A percentile compares a stretch with the other conserved stretches of the same genome.
phyloP scores from a whole-genome alignment of 2,888 invertebrate genomes.

The Epicampocera succincta region DNA sequence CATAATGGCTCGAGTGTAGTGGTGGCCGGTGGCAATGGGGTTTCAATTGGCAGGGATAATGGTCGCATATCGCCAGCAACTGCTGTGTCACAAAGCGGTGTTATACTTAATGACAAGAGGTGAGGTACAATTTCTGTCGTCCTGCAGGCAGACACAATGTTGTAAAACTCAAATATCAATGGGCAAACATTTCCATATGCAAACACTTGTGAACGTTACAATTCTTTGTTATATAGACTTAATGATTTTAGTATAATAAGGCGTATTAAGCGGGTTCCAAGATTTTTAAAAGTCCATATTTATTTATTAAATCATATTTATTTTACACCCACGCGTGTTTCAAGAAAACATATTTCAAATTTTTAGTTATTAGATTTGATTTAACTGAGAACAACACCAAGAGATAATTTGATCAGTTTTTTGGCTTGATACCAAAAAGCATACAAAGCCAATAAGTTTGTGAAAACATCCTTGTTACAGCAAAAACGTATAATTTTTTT shows the following conservation, averaged over 20 bases:
- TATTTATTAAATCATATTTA: background rate
- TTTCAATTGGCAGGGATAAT: constrained; percentile 67
- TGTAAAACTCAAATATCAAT: constrained; percentile 64
- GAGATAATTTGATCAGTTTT: no score
- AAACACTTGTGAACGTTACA: background rate
- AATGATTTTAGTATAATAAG: background rate
- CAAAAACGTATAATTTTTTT: no score
- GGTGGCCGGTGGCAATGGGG: constrained; percentile 11
- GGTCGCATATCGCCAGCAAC: constrained; percentile 39
- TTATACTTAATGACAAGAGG: constrained; percentile 80
- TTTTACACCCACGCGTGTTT: background rate
- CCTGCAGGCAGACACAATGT: constrained; percentile 75
- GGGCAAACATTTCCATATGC: constrained; percentile 7
- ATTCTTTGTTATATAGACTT: background rate
- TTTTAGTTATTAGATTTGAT: no score
- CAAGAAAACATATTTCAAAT: background rate
- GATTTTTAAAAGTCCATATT: background rate
- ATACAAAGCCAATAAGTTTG: no score
- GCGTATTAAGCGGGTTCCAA: background rate
- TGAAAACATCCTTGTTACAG: no score
- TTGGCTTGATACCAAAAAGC: no score
- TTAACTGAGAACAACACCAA: no score
- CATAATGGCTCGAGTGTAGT: constrained; percentile 71
- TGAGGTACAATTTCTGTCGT: constrained; percentile 79
- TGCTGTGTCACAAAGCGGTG: constrained; percentile 74